Base-by-base conservation (phyloP, 2,888 invertebrate species). In the Caenorhabditis sp. region DNA sequence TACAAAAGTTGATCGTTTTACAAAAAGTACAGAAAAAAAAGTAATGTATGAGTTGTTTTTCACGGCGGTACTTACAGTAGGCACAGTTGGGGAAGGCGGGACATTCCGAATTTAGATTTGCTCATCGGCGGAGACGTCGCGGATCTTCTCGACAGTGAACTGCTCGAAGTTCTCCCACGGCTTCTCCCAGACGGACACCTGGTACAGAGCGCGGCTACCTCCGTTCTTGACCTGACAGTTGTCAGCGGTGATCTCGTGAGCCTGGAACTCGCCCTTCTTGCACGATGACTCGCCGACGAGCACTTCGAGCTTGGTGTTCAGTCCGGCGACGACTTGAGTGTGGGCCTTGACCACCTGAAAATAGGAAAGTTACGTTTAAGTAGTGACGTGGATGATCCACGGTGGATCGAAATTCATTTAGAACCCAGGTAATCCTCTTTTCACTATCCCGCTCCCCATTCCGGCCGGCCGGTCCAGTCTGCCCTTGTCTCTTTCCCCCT, bases 161-260 rank as follows among this genome's bases (percentile, higher is more conserved):
- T 88, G 85, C 64, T 85, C 83, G 71, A 88, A 88, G 82, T 88
- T 87, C 82, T 88, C 88, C 88, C 88, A 88, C 53, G 88, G 86
- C 79, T 87, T 87, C 85, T 88, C 88, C 88, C 88, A 88, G 62
- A 87, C 47, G 50, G 78, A 72, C 28, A 88, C 79, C 56, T 84
- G 81, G 84, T 85, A 88, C 37, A 88, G 51, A 22, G 85, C 83
- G 24, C 88, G 80, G 37, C 58, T 65, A 44, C 83, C 84, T 40
- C 80, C 85, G 11, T 83, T 82, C 68, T 84, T 86, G 70, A 81
- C 69, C 44, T 77, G 62, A 51, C 85, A 85, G 83, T 85, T 87
- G 32, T 77, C 53, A 15, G 81, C 40, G 44, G 70, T 72, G 68
- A 86, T 61, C 65, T 85, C 81, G 40, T 69, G 80, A 35, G 82